A percentile compares a stretch with the other conserved stretches of the same genome.
phyloP scores from a whole-genome alignment of 2,888 invertebrate species.

The Aradus depressus region DNA sequence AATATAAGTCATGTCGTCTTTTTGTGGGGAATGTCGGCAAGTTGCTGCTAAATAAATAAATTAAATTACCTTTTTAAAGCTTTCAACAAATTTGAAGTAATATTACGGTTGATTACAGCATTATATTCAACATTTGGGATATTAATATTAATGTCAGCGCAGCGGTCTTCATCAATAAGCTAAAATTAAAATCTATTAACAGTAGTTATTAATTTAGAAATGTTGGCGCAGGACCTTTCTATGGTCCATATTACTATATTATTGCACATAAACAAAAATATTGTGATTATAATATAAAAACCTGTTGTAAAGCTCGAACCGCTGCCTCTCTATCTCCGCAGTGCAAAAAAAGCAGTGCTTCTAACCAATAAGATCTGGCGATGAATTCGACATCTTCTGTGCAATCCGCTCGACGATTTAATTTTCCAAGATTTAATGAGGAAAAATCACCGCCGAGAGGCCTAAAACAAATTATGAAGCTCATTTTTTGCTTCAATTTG shows the following conservation, averaged over 20 bases:
- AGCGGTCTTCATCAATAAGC: slow-evolving; percentile 26
- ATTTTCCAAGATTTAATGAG: slow-evolving; percentile 28
- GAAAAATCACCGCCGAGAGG: slow-evolving; percentile 29
- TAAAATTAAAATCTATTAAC: slow-evolving; percentile 10
- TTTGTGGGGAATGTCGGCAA: too few species aligned
- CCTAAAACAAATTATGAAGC: slow-evolving; percentile 19
- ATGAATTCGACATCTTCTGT: slow-evolving; percentile 25
- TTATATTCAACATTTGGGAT: slow-evolving; percentile 46
- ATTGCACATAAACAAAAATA: neutral
- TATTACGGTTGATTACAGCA: slow-evolving; percentile 37
- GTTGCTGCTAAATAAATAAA: slow-evolving; percentile 42
- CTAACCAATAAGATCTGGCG: slow-evolving; percentile 29
- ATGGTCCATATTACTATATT: too few species aligned
- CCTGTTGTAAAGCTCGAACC: slow-evolving; percentile 22
- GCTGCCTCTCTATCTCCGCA: slow-evolving; percentile 27
- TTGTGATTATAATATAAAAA: neutral
- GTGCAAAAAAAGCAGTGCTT: slow-evolving; percentile 30
- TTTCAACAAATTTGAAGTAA: slow-evolving; percentile 22
- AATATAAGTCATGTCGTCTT: slow-evolving; percentile 33
- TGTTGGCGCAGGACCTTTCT: too few species aligned
- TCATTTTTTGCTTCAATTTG: neutral
- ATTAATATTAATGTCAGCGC: slow-evolving; percentile 26
- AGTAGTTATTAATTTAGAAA: neutral
- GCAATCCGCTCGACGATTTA: slow-evolving; percentile 24
- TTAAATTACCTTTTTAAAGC: slow-evolving; percentile 37